Conservation (phyloP, 1,140 invertebrate species). For the Microplitis demolitor region DNA sequence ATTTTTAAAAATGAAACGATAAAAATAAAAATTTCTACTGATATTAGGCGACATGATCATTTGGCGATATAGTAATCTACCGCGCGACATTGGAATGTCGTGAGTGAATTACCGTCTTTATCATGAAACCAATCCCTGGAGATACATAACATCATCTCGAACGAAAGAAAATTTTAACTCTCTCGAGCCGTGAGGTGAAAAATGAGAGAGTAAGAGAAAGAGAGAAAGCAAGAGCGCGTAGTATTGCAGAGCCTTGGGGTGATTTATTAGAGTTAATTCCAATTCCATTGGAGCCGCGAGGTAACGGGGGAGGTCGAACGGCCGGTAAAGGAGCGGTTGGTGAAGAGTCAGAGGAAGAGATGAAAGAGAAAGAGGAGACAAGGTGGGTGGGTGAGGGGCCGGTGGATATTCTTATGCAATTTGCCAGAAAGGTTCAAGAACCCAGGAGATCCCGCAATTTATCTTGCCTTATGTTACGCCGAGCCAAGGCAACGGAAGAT, state of each 20-base stretch:
- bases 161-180: constrained; percentile 55
- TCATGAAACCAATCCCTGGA: constrained; percentile 9
- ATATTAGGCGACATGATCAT: neutral
- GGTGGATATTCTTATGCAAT: constrained; percentile 65
- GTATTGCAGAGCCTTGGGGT: constrained; percentile 41
- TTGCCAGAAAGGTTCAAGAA: constrained; percentile 66
- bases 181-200: neutral
- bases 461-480: constrained; percentile 65
- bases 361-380: constrained; percentile 21
- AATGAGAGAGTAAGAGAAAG: neutral
- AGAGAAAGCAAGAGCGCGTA: constrained; percentile 6
- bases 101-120: constrained; percentile 6
- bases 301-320: constrained; percentile 15
- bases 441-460: constrained; percentile 64
- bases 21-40: neutral
- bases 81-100: constrained; percentile 12
- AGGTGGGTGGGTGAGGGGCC: constrained; percentile 27
- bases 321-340: constrained; percentile 6
- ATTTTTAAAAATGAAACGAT: neutral
- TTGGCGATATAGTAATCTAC: constrained; percentile 8
- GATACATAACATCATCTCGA: constrained; percentile 43
- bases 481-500: constrained; percentile 64
- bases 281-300: constrained; percentile 62
- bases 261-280: constrained; percentile 64
- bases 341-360: constrained; percentile 13